These are phyloP conservation scores for Pangasius djambal DNA, from an alignment of 2,797 vertebrate species.

Conservation along the genomic window DNA sequence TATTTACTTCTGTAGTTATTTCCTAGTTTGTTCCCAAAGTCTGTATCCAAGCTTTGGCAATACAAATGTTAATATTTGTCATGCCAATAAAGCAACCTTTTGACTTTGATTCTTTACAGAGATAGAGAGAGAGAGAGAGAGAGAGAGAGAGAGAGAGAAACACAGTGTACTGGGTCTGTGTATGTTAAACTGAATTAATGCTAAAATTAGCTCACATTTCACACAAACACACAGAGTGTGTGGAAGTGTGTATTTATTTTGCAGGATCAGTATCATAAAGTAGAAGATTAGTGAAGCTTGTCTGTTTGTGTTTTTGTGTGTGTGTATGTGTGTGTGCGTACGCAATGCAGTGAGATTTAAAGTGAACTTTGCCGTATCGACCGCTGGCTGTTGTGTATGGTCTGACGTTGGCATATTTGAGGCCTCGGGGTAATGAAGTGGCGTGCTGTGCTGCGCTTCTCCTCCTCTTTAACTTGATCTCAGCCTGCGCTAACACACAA, in stretches of 20 bases:
- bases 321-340: not conserved
- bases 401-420: slow-evolving; percentile 63
- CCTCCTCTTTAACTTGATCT: slow-evolving; percentile 55
- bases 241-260: not conserved
- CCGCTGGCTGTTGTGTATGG: slow-evolving; percentile 65
- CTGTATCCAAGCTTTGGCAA: too few species aligned
- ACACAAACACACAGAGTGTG: not conserved
- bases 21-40: too few species aligned
- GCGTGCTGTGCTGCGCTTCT: slow-evolving; percentile 30
- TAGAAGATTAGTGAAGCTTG: not conserved
- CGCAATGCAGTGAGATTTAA: slow-evolving; percentile 50
- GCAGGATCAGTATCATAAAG: not conserved
- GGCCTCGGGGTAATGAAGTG: slow-evolving; percentile 46
- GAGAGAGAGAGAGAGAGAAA: too few species aligned
- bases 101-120: too few species aligned
- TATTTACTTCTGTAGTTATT: too few species aligned
- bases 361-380: slow-evolving; percentile 68
- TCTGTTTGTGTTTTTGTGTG: not conserved
- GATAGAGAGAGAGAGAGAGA: too few species aligned
- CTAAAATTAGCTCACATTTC: not conserved
- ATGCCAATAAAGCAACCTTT: too few species aligned
- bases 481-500: slow-evolving; percentile 43
- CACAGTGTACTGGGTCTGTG: too few species aligned
- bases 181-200: not conserved
- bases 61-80: too few species aligned